phyloP scores from a whole-genome alignment of 2,113 vertebrate species.

The Psophia crepitans region DNA sequence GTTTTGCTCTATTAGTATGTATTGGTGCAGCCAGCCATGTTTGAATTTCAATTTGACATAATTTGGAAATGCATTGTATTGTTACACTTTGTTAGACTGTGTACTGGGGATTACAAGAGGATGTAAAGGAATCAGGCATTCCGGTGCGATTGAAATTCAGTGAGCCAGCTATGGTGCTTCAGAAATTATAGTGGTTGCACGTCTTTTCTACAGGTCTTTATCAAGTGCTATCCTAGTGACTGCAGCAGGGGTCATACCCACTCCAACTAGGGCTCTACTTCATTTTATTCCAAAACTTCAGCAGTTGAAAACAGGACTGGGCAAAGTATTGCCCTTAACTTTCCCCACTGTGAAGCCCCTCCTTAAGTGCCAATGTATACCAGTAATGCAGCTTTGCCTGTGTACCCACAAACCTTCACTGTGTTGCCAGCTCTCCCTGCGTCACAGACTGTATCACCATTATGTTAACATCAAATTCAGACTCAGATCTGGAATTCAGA shows the following conservation, averaged over 20 bases:
- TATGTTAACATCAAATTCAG: neutral
- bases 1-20: slow-evolving; percentile 26
- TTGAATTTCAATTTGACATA: slow-evolving; percentile 33
- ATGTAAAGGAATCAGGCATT: neutral
- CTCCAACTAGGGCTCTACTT: neutral
- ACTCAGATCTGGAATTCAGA: neutral
- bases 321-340: neutral
- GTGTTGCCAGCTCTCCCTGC: neutral
- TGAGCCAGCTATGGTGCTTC: neutral
- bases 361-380: neutral
- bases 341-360: neutral
- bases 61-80: slow-evolving; percentile 13
- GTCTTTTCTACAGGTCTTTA: neutral
- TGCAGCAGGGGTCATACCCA: neutral
- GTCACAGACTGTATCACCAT: neutral
- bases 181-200: neutral
- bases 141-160: neutral
- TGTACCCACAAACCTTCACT: neutral
- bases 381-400: neutral
- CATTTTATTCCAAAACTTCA: neutral
- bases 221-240: neutral
- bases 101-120: neutral
- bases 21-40: slow-evolving; percentile 24
- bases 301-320: neutral
- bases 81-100: neutral